Conservation (phyloP, 2,888 invertebrate genomes). For the Anticlea derivata region DNA sequence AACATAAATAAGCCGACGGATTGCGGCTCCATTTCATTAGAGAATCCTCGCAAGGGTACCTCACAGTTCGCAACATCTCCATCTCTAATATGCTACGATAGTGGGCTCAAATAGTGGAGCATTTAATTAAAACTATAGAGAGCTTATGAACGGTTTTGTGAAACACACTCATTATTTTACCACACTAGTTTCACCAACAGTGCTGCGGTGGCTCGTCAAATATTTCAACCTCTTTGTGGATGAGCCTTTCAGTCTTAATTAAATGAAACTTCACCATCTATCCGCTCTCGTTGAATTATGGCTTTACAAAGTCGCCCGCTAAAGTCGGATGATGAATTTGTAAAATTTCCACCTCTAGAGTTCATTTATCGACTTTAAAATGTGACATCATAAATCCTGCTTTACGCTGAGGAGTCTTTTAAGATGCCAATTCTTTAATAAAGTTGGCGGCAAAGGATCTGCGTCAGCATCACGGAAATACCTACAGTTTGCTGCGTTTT, state of each 20-base stretch:
- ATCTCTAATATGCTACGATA: conserved; percentile 29
- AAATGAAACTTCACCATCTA: conserved; percentile 38
- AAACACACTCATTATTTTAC: conserved; percentile 41
- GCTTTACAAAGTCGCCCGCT: conserved; percentile 19
- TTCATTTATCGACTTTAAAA: conserved; percentile 29
- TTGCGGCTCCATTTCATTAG: conserved; percentile 30
- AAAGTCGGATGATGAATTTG: conserved; percentile 28
- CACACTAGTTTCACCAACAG: conserved; percentile 44
- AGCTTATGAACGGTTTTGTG: conserved; percentile 43
- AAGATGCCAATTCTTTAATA: conserved; percentile 33
- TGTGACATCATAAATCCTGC: conserved; percentile 29
- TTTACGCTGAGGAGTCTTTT: conserved; percentile 28
- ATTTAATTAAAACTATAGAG: conserved; percentile 31
- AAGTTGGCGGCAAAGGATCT: conserved; percentile 23
- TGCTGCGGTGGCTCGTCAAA: conserved; percentile 47
- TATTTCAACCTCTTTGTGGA: conserved; percentile 46
- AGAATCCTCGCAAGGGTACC: conserved; percentile 19
- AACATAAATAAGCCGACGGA: conserved; percentile 26
- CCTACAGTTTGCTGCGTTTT: conserved; percentile 26
- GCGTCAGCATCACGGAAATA: conserved; percentile 26
- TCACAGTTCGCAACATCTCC: conserved; percentile 21
- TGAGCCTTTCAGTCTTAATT: conserved; percentile 47
- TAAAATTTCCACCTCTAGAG: conserved; percentile 23
- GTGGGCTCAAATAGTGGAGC: conserved; percentile 32
- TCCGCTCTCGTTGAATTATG: conserved; percentile 29